Conservation (phyloP, 1,140 invertebrate species). For the Formica exsecta region DNA sequence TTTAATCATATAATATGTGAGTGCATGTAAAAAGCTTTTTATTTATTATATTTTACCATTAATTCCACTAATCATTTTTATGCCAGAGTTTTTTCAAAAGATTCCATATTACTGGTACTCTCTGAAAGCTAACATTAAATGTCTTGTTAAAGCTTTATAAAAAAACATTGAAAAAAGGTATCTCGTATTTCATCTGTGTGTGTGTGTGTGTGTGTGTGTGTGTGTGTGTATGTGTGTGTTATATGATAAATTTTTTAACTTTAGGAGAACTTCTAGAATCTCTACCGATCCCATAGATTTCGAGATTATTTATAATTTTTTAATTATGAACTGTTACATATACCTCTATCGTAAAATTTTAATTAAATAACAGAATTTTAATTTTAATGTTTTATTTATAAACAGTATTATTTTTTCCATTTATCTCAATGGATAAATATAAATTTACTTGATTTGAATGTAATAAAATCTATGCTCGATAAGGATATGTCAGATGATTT, state of each 20-base stretch:
- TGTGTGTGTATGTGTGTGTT: neutral
- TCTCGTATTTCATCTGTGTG: neutral
- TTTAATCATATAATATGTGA: neutral
- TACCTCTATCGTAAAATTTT: too few relatives aligned
- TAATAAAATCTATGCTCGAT: neutral
- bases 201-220: too few relatives aligned
- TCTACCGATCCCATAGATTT: neutral
- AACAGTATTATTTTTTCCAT: neutral
- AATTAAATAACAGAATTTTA: too few relatives aligned
- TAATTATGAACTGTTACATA: too few relatives aligned
- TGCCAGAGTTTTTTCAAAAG: neutral
- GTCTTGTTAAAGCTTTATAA: neutral
- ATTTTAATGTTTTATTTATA: neutral
- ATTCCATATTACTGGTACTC: neutral
- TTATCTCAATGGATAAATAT: neutral
- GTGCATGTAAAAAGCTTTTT: neutral
- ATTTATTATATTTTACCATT: constrained; percentile 4
- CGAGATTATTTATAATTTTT: too few relatives aligned
- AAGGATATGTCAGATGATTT: neutral
- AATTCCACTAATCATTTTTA: neutral
- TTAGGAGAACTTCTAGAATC: neutral
- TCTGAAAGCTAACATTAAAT: neutral
- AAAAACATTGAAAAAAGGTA: neutral
- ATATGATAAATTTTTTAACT: neutral
- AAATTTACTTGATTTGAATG: neutral